phyloP scores from a whole-genome alignment of 2,888 invertebrate species.

The Melieria crassipennis region DNA sequence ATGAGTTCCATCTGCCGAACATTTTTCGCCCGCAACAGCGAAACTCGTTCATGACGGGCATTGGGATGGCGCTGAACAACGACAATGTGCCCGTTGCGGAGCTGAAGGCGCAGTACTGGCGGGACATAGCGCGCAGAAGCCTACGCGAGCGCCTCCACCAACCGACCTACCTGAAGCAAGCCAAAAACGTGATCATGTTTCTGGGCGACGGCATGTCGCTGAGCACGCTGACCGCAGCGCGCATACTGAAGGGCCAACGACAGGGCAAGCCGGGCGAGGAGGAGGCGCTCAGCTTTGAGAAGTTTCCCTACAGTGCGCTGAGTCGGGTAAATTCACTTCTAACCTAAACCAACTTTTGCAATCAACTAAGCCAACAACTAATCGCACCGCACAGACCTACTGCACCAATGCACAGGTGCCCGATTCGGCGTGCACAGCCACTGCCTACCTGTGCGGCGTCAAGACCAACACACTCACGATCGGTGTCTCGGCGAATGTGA shows the following conservation, averaged over 20 bases:
- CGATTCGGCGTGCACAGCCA: slow-evolving; percentile 75
- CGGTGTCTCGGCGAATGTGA: slow-evolving; percentile 77
- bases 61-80: slow-evolving; percentile 9
- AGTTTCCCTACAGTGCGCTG: slow-evolving; percentile 72
- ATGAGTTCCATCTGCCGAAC: background rate
- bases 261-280: slow-evolving; percentile 71
- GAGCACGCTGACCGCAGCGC: slow-evolving; percentile 74
- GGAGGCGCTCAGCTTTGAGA: slow-evolving; percentile 70
- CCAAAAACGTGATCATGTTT: slow-evolving; percentile 58
- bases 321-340: slow-evolving; percentile 68
- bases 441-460: slow-evolving; percentile 69
- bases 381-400: slow-evolving; percentile 66
- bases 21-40: background rate
- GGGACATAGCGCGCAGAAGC: slow-evolving; percentile 48
- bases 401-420: slow-evolving; percentile 75
- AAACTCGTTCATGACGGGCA: background rate
- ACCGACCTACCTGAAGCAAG: slow-evolving; percentile 40
- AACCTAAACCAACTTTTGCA: background rate
- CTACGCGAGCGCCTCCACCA: slow-evolving; percentile 42
- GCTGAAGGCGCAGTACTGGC: slow-evolving; percentile 43
- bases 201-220: slow-evolving; percentile 76
- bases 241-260: slow-evolving; percentile 74
- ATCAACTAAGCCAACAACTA: background rate
- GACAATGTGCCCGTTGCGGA: slow-evolving; percentile 16
- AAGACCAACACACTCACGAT: slow-evolving; percentile 76